These are phyloP conservation scores for Acronicta alni DNA, from an alignment of 2,888 invertebrate genomes.

Conservation along the genomic window DNA sequence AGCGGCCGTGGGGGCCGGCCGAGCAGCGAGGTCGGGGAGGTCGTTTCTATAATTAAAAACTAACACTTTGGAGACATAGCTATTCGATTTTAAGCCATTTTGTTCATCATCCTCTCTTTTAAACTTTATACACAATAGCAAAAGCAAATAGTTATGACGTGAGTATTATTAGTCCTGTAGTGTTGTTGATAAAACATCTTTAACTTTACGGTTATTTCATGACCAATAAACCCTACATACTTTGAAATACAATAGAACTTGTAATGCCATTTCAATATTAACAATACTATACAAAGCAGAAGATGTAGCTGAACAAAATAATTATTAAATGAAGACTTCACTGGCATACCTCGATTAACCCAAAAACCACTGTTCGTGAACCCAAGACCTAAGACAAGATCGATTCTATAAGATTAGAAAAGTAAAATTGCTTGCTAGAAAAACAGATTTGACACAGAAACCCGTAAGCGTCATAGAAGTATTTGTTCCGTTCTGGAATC, in stretches of 20 bases:
- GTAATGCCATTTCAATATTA: not conserved
- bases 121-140: not conserved
- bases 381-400: too few relatives aligned
- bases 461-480: too few relatives aligned
- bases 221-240: not conserved
- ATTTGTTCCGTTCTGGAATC: too few relatives aligned
- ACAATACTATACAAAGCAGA: not conserved
- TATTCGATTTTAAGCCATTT: conserved; percentile 11
- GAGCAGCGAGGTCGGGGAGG: conserved; percentile 66
- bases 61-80: conserved; percentile 47
- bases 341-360: too few relatives aligned
- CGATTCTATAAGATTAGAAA: too few relatives aligned
- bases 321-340: too few relatives aligned
- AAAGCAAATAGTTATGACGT: not conserved
- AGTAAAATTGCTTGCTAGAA: too few relatives aligned
- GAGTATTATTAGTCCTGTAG: not conserved
- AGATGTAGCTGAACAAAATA: too few relatives aligned
- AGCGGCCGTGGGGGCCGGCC: conserved; percentile 68
- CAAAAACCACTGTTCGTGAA: too few relatives aligned
- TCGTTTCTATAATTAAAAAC: conserved; percentile 67
- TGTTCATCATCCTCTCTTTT: not conserved
- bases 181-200: too few relatives aligned
- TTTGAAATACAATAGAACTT: not conserved
- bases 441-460: too few relatives aligned
- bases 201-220: not conserved